Base-by-base conservation (phyloP, 2,113 vertebrate genomes). In the Melanerpes aurifrons region DNA sequence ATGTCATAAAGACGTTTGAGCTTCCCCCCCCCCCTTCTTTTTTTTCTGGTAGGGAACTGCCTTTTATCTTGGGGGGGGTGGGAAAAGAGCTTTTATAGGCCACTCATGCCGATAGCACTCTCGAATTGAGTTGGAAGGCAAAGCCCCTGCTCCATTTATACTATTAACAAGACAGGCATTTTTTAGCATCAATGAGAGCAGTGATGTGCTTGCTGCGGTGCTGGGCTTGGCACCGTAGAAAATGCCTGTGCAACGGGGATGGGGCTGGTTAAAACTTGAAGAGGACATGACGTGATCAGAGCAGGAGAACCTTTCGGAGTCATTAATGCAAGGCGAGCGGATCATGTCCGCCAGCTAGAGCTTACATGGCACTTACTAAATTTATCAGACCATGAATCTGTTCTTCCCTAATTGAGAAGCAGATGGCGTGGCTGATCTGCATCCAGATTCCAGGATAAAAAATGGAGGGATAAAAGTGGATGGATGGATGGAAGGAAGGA, bases 11-110 rank as follows among this genome's bases (percentile, higher is more conserved):
- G 61, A 53, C 62, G 50, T 97, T 77, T 66, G 54, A 95, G 93
- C 18, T 68, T 29, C 16, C 6, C 15, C 15, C 15, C 15, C 15
- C 15, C 16, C 16, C 15, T 68, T 40, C 62, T n/a, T 77, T 83
- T 96, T 45, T 45, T 45, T 45, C 43, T 91, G 73, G 71, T n/a
- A 29, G 72, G 19, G 71, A 95, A 92, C 72, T 81, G 95, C 87
- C 91, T 97, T 97, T 97, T 72, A 87, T 92, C 79, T 94, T 63
- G 74, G 40, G 40, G 40, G 40, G 10, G 35, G 35, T n/a, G 35
- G 35, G 35, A 94, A 93, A 95, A 88, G 59, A 67, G 87, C 90
- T 93, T 95, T 96, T 96, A 93, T 80, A 95, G 92, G 90, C 93
- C 73, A 93, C 74, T 92, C 73, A 66, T 83, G 88, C 61, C 85